A percentile compares a stretch with the other conserved stretches of the same genome.
Evolutionary conservation across 35 echinoderm and acorn worm species (phyloP).

Genomic region (Hemicentrotus pulcherrimus): DNA sequence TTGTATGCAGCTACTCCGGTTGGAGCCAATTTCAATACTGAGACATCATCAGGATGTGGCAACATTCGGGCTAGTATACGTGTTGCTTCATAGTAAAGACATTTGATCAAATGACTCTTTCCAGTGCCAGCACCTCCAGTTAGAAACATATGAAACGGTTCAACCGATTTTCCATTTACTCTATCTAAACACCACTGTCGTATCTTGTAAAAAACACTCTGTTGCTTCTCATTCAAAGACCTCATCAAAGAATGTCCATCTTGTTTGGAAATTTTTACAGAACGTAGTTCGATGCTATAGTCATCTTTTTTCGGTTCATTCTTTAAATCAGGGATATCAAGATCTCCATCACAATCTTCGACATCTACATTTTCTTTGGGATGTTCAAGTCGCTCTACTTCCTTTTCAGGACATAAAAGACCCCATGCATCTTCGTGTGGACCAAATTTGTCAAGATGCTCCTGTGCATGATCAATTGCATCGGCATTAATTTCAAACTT

Average conservation of each 20-base stretch:
- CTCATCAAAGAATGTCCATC: no score
- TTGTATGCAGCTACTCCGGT: conserved; percentile 54
- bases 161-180: no score
- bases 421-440: no score
- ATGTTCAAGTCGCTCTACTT: conserved; percentile 46
- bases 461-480: conserved; percentile 54
- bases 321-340: no score
- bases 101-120: conserved; percentile 30
- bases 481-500: conserved; percentile 35
- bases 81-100: background rate
- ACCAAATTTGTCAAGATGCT: no score
- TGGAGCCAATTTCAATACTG: conserved; percentile 36
- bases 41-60: conserved; percentile 15
- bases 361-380: background rate
- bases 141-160: no score
- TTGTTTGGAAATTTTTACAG: no score
- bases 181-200: no score
- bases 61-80: conserved; percentile 22
- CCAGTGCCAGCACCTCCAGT: no score
- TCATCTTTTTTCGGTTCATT: no score
- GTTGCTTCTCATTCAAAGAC: conserved; percentile 58
- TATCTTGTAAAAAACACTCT: conserved; percentile 55
- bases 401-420: conserved; percentile 49
- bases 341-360: no score
- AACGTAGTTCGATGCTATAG: no score